These are phyloP conservation scores for Labeo rohita DNA, from an alignment of 2,113 vertebrate genomes.

Conservation along the genomic window DNA sequence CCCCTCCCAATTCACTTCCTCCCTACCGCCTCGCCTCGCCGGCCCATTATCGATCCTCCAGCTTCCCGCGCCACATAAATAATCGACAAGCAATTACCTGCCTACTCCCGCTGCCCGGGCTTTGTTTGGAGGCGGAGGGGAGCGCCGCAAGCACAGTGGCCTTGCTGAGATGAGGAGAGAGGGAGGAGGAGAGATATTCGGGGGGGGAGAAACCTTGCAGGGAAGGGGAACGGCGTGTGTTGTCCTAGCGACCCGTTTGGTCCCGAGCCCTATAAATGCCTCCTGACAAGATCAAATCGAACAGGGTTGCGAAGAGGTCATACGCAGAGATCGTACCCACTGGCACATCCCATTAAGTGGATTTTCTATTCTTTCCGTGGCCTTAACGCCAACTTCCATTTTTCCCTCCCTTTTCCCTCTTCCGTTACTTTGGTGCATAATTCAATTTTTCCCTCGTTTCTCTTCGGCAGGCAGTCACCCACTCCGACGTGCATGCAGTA, in stretches of 20 bases:
- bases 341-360: conserved; percentile 61
- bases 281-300: conserved; percentile 65
- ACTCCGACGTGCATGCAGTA: conserved; percentile 61
- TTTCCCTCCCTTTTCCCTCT: conserved; percentile 26
- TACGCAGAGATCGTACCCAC: conserved; percentile 57
- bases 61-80: conserved; percentile 84
- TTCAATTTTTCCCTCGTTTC: conserved; percentile 38
- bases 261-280: conserved; percentile 54
- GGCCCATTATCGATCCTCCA: conserved; percentile 80
- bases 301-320: conserved; percentile 54
- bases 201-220: not conserved
- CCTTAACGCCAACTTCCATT: conserved; percentile 26
- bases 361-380: conserved; percentile 50
- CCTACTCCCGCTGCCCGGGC: conserved; percentile 81
- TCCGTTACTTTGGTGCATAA: conserved; percentile 49
- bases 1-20: conserved; percentile 66
- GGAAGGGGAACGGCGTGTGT: conserved; percentile 51
- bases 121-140: conserved; percentile 76
- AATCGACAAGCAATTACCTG: conserved; percentile 83
- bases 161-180: conserved; percentile 65
- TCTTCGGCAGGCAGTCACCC: conserved; percentile 41
- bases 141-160: conserved; percentile 67
- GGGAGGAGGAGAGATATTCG: conserved; percentile 49
- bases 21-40: conserved; percentile 73
- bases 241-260: conserved; percentile 62